Conservation (phyloP, 2,113 vertebrate genomes). For the Pedionomus torquatus region DNA sequence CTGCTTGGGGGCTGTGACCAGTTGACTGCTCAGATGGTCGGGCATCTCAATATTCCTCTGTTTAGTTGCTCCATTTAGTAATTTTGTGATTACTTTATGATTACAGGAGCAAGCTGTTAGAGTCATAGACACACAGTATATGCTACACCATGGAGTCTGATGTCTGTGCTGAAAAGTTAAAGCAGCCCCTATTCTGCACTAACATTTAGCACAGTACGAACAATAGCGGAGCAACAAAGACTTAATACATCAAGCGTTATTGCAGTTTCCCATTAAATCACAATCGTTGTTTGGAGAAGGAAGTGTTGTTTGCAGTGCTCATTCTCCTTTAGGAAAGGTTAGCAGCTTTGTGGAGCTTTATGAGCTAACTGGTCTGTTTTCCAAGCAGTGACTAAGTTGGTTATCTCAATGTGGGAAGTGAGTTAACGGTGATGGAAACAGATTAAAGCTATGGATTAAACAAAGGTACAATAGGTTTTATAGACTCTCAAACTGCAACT, state of each 20-base stretch:
- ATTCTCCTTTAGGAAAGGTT: neutral
- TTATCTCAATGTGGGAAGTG: neutral
- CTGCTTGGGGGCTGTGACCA: neutral
- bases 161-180: neutral
- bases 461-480: neutral
- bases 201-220: neutral
- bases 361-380: neutral
- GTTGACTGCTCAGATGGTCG: neutral
- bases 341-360: constrained; percentile 31
- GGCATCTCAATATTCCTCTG: neutral
- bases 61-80: neutral
- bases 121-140: neutral
- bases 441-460: constrained; percentile 27
- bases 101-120: neutral
- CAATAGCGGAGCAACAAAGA: neutral
- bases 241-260: neutral
- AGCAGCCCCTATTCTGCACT: neutral
- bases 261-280: constrained; percentile 25
- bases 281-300: neutral
- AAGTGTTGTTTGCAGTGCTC: neutral
- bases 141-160: neutral
- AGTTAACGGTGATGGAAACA: neutral
- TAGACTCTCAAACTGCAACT: neutral
- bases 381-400: constrained; percentile 21
- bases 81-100: neutral